Evolutionary conservation across 2,113 vertebrate genomes (phyloP), one percentile per base, ranked within the genome.

Genomic region (Toxostoma redivivum): DNA sequence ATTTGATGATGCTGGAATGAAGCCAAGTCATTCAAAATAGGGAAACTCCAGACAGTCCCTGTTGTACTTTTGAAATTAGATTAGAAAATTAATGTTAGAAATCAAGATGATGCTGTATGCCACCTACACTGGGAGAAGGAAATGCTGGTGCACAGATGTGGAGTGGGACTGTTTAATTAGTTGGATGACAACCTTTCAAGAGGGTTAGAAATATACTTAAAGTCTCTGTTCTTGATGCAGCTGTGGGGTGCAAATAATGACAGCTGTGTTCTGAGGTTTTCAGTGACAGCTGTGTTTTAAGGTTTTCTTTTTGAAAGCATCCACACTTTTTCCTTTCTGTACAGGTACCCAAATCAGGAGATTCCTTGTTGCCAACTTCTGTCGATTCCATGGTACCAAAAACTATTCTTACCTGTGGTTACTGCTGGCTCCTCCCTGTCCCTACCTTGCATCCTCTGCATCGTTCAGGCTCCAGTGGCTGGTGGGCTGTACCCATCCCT

Each of bases 361-460:
- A 31, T 65, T 81, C 17, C 15, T 72, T 40, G 42, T 24, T 69
- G 9, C 24, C 2, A 4, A 18, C 57, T 90, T 91, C 58, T 69
- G 3, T 65, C 3, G 7, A 24, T 85, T 42, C 40, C 45, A 1
- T 1, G 2, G 28, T 61, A 73, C 37, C 47, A 78, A 35, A 87
- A 19, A 0, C 17, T 37, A 1, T 13, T 84, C 48, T 53, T 61
- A 28, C 12, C 7, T 11, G 31, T 48, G 42, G 15, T 35, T 50
- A 57, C 37, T 85, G 51, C 57, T 27, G 20, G 37, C 18, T 83
- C 40, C n/a, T 62, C 45, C 18, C 21, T 76, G 14, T 30, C 65
- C 22, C 16, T 77, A 0, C 22, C 27, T 66, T 45, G 44, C 14
- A 15, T 56, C 23, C 30, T 67, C 10, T 67, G 35, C 5, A 0